Percentiles rank a stretch among this genome's conserved stretches.
Evolutionary conservation across 2,797 vertebrate genomes (phyloP).

Genomic region (Trematomus bernacchii): DNA sequence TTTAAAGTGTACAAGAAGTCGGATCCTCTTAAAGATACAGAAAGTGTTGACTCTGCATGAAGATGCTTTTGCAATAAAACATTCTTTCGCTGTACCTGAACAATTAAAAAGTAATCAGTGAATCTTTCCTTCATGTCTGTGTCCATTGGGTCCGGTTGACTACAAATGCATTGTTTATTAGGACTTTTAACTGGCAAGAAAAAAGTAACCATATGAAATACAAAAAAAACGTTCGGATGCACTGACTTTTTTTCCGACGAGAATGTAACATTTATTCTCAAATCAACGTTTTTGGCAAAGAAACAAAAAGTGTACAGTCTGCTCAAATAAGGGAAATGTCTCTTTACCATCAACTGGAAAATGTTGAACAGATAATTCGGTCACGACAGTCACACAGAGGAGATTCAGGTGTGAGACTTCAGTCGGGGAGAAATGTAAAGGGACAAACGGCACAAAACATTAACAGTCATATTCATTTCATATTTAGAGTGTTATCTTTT

Average conservation of each 20-base stretch:
- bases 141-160: background rate
- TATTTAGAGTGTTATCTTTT: too few relatives aligned
- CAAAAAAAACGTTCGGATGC: background rate
- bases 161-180: background rate
- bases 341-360: constrained; percentile 7
- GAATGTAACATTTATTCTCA: constrained; percentile 66
- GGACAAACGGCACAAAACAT: too few relatives aligned
- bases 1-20: background rate
- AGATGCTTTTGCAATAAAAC: constrained; percentile 23
- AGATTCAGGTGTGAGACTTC: constrained; percentile 14
- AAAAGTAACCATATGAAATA: too few relatives aligned
- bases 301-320: background rate
- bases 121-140: background rate
- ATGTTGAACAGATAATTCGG: background rate
- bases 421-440: too few relatives aligned
- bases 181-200: too few relatives aligned
- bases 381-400: background rate
- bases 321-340: constrained; percentile 23
- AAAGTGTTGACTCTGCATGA: constrained; percentile 54
- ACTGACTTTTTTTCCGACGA: background rate
- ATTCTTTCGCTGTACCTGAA: background rate
- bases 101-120: background rate
- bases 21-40: background rate
- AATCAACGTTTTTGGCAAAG: constrained; percentile 2
- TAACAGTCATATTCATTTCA: too few relatives aligned